phyloP scores from a whole-genome alignment of 2,113 vertebrate genomes.

The Myotis yumanensis region DNA sequence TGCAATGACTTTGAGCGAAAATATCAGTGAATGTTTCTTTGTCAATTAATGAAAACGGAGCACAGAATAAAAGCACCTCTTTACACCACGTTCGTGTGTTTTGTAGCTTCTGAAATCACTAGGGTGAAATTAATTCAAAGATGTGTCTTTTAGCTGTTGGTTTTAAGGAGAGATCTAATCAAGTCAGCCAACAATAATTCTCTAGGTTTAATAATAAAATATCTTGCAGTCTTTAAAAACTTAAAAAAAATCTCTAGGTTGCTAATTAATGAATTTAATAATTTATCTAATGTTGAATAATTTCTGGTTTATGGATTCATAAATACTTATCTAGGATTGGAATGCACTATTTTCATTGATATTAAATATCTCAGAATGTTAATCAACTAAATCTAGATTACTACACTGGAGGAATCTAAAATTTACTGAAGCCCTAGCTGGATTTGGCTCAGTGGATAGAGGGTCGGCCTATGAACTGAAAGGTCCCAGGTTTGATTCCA shows the following conservation, averaged over 20 bases:
- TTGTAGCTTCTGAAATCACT: constrained; percentile 70
- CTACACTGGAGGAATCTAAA: neutral
- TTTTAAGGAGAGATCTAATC: constrained; percentile 74
- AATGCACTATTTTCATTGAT: constrained; percentile 57
- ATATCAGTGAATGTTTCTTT: constrained; percentile 55
- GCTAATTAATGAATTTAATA: constrained; percentile 61
- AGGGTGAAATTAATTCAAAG: constrained; percentile 70
- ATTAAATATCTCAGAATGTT: constrained; percentile 44
- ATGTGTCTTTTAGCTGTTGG: constrained; percentile 69
- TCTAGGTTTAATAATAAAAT: constrained; percentile 14
- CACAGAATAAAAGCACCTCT: constrained; percentile 68
- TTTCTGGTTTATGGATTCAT: constrained; percentile 28
- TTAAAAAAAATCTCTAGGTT: neutral
- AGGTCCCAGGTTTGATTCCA: too few species aligned
- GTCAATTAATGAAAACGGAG: constrained; percentile 65
- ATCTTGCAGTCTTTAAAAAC: too few species aligned
- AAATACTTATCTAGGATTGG: constrained; percentile 49
- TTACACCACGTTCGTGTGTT: constrained; percentile 62
- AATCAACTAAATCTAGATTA: constrained; percentile 47
- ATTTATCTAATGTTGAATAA: constrained; percentile 61
- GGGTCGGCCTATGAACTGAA: too few species aligned
- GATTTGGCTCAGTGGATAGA: too few species aligned
- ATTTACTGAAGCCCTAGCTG: neutral
- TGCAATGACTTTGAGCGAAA: constrained; percentile 47
- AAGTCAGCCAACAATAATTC: constrained; percentile 69